Evolutionary conservation across 2,797 vertebrate genomes (phyloP).

Genomic region (Nyctalus aviator): DNA sequence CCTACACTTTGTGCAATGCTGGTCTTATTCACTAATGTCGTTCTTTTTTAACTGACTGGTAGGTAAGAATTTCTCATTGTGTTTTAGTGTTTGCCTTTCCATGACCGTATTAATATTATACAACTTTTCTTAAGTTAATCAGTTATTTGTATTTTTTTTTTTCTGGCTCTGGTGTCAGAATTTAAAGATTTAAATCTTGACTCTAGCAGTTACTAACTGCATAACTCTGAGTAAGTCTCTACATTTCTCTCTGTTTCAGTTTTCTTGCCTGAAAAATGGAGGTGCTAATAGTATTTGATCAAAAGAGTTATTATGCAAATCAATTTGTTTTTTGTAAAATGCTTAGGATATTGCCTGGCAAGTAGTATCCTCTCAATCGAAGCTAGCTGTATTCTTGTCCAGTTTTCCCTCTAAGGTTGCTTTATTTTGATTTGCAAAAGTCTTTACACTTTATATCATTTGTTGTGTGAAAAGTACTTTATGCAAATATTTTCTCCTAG

Average conservation of each 20-base stretch:
- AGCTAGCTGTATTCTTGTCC: not conserved
- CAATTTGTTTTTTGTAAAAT: constrained; percentile 15
- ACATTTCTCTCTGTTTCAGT: constrained; percentile 9
- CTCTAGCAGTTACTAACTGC: not conserved
- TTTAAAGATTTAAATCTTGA: constrained; percentile 19
- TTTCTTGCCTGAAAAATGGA: constrained; percentile 37
- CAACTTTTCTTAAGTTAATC: not conserved
- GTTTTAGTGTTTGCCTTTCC: not conserved
- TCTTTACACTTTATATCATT: not conserved
- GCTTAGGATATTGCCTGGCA: not conserved
- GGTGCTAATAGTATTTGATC: not conserved
- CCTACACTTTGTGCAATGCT: not conserved
- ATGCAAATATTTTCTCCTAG: not conserved
- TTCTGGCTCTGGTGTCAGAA: not conserved
- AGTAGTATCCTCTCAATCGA: not conserved
- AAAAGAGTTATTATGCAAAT: not conserved
- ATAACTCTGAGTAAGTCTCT: not conserved
- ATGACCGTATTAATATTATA: not conserved
- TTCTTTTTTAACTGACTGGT: not conserved
- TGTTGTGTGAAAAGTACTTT: constrained; percentile 1
- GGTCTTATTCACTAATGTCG: not conserved
- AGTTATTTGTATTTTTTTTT: not conserved
- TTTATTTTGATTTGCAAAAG: constrained; percentile 23
- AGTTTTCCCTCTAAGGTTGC: not conserved
- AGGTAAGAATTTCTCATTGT: constrained; percentile 19